Base-by-base conservation (phyloP, 2,888 invertebrate genomes). In the Parapristionchus giblindavisi region DNA sequence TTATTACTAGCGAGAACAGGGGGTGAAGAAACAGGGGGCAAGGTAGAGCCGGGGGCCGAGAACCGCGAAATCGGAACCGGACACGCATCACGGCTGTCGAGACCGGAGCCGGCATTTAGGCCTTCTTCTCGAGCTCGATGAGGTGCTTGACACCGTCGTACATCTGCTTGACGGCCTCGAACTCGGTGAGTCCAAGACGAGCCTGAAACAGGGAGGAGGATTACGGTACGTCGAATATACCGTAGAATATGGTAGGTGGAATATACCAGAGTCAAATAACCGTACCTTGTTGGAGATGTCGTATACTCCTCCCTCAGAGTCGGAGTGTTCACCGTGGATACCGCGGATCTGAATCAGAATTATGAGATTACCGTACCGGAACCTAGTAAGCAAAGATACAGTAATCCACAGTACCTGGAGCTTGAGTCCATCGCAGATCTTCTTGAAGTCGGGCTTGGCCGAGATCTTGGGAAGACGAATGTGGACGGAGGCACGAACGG, bases 301-400 rank as follows among this genome's bases (percentile, higher is more conserved):
- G 43, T 93, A 92, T 89, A 96, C 92, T 79, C 96, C 96, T 83
- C 96, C 96, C 90, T 94, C 95, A 80, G 95, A 94, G 0, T 96
- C 96, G 78, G 95, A 95, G 92, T 96, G 96, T 91, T 96, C 96
- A 82, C 96, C 96, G 86, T 94, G 93, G 81, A 96, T 96, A 76
- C 87, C 87, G 85, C 92, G 91, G 82, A 93, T 92, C 84, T 92
- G 92, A 6, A 95, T 58, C 24, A n/a, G 36, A 14, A 8, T 52
- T 2, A 52, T 54, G 27, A n/a, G n/a, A 5, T 56, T n/a, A 56
- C 56, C 56, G 32, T 52, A 52, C 27, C 29, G 56, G 6, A 56
- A 52, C 52, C 21, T 21, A 4, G 24, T 52, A 21, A 60, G 3
- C 60, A 21, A 21, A 27, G 60, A 60, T 8, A 14, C 32, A 1